phyloP scores from a whole-genome alignment of 2,113 vertebrate genomes.

The Camelus bactrianus region DNA sequence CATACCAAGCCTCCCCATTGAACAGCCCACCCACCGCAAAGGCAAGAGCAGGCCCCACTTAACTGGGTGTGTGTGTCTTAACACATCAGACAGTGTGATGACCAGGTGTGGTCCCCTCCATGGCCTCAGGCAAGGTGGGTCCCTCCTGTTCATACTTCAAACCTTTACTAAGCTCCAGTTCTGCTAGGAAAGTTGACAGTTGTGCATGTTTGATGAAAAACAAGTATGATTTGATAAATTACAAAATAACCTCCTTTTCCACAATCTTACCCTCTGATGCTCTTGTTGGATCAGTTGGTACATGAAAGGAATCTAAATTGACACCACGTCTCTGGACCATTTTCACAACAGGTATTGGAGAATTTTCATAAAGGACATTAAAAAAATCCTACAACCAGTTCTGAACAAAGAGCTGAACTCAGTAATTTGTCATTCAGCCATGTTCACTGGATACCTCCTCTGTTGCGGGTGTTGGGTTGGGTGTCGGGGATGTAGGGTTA shows the following conservation, averaged over 20 bases:
- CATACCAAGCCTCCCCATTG: accelerated
- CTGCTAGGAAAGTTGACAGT: background rate
- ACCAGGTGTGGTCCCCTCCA: background rate
- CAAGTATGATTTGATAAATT: background rate
- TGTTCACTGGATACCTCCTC: background rate
- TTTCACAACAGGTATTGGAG: background rate
- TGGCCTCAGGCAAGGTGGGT: background rate
- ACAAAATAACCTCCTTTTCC: background rate
- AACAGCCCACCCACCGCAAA: background rate
- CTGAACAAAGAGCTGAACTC: background rate
- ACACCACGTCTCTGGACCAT: background rate
- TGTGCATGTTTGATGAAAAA: background rate
- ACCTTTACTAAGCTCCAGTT: background rate
- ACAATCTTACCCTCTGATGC: background rate
- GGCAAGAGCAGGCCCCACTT: background rate
- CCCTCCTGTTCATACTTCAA: background rate
- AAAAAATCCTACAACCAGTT: background rate
- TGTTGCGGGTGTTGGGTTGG: accelerated
- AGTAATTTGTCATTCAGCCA: background rate
- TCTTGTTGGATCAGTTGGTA: background rate
- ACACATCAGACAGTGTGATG: accelerated
- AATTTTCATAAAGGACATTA: background rate
- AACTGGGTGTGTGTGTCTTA: accelerated
- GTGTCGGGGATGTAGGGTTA: accelerated
- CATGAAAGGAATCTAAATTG: background rate